phyloP scores from a whole-genome alignment of 2,888 invertebrate genomes.

The Oscheius sp. region DNA sequence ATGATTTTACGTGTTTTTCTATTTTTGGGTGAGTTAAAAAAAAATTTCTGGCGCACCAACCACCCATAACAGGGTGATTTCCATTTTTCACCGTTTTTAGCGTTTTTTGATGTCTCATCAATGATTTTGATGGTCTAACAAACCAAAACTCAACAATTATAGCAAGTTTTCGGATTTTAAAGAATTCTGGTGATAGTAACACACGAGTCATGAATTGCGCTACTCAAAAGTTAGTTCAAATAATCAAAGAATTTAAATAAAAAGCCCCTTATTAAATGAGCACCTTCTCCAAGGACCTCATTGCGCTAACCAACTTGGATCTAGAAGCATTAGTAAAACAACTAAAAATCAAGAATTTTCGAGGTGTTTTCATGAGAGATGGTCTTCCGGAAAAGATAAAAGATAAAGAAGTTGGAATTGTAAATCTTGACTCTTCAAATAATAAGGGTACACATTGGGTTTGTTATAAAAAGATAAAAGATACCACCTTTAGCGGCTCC shows the following conservation, averaged over 20 bases:
- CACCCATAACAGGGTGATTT: slow-evolving; percentile 31
- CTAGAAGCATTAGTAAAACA: slow-evolving; percentile 3
- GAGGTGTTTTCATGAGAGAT: not conserved
- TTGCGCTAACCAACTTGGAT: slow-evolving; percentile 21
- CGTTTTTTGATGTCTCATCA: slow-evolving; percentile 28
- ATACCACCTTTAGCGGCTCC: no score
- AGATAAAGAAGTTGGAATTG: no score
- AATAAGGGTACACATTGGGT: no score
- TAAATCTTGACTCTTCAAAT: no score
- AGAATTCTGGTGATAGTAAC: slow-evolving; percentile 31
- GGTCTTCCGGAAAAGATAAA: no score
- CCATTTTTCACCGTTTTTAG: slow-evolving; percentile 30
- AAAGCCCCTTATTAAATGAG: slow-evolving; percentile 24
- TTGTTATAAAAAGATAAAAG: no score
- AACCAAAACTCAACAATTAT: slow-evolving; percentile 30
- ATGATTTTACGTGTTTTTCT: slow-evolving; percentile 20
- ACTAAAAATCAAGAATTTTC: slow-evolving; percentile 8
- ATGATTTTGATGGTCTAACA: slow-evolving; percentile 30
- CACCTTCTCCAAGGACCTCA: slow-evolving; percentile 12
- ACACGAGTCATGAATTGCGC: slow-evolving; percentile 27
- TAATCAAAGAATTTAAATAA: slow-evolving; percentile 26
- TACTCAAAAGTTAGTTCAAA: slow-evolving; percentile 18
- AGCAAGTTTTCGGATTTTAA: slow-evolving; percentile 29
- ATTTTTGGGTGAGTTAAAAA: slow-evolving; percentile 19
- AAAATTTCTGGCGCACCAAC: slow-evolving; percentile 25